A percentile compares a stretch with the other conserved stretches of the same genome.
Evolutionary conservation across 1,140 invertebrate species (phyloP).

Genomic region (Atopsyche davidsoni): DNA sequence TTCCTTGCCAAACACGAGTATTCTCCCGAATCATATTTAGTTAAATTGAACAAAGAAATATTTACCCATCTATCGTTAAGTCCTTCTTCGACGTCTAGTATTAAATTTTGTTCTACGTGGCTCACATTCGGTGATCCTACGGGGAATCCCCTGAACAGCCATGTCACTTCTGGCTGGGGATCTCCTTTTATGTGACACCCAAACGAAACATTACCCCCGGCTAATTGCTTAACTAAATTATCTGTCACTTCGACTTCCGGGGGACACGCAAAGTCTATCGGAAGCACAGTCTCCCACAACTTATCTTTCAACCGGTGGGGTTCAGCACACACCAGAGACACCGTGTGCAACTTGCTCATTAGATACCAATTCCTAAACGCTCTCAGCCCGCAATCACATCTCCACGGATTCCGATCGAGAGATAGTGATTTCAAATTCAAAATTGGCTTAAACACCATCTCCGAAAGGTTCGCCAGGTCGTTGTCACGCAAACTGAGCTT

Average conservation of each 20-base stretch:
- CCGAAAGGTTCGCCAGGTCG: constrained; percentile 57
- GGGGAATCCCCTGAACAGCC: constrained; percentile 61
- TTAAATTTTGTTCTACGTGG: constrained; percentile 38
- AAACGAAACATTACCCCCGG: constrained; percentile 68
- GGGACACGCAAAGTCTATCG: constrained; percentile 67
- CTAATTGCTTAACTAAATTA: constrained; percentile 56
- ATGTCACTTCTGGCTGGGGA: constrained; percentile 68
- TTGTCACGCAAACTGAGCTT: constrained; percentile 66
- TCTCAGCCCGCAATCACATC: constrained; percentile 72
- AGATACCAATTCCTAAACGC: constrained; percentile 69
- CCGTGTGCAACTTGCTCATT: constrained; percentile 58
- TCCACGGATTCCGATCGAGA: constrained; percentile 74
- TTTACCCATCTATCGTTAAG: constrained; percentile 58
- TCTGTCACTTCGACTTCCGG: constrained; percentile 57
- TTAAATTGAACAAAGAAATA: constrained; percentile 61
- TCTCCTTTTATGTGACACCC: constrained; percentile 67
- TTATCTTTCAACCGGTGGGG: constrained; percentile 54
- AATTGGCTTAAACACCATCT: constrained; percentile 59
- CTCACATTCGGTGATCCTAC: constrained; percentile 22
- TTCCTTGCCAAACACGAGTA: constrained; percentile 77
- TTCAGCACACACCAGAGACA: constrained; percentile 56
- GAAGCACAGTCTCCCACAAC: constrained; percentile 60
- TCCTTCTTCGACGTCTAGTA: constrained; percentile 41
- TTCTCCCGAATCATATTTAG: constrained; percentile 65
- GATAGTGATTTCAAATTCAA: constrained; percentile 63